Evolutionary conservation across 2,888 invertebrate genomes (phyloP), one percentile per base, ranked within the genome.

Genomic region (Oscheius onirici): DNA sequence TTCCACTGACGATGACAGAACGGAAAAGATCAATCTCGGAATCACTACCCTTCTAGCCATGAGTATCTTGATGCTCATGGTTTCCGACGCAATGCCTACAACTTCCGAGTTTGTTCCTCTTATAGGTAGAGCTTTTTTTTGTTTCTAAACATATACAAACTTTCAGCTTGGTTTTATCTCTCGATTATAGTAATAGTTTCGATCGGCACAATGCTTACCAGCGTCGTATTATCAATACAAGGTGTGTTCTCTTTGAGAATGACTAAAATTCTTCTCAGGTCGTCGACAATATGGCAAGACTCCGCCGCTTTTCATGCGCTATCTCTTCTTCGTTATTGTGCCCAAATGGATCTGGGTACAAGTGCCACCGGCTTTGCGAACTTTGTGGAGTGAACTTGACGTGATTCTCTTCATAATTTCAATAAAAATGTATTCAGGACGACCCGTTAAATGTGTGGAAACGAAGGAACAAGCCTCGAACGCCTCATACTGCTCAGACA

Each of bases 61-160:
- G 85, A 88, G 89, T 6, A 89, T 90, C 66, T 87, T 90, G 79
- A 88, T 89, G 89, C 80, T 90, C 65, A 88, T 90, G 76, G 88
- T 89, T 2, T 88, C 89, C 2, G 89, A 89, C 75, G 88, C 88
- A 66, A 89, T 89, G 89, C 89, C 89, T 0, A 88, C 89, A 1
- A 89, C 84, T 13, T 76, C 76, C 24, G 86, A 86, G 71, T 86
- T 86, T 72, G 84, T 86, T n/a, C 86, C 86, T 15, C 76, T 86
- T 34, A 86, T 86, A 46, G 77, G 77, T 60, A 58, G n/a, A 17
- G 3, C 17, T 55, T 55, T 24, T 8, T 5, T 3, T 17, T n/a
- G n/a, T 3, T 15, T 13, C 15, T 0, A 34, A 34, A 34, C 34
- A 34, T 6, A 34, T 6, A 34, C 5, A 34, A 3, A 13, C 26